phyloP scores from a whole-genome alignment of 1,140 invertebrate genomes.

The Sycophila sp. region DNA sequence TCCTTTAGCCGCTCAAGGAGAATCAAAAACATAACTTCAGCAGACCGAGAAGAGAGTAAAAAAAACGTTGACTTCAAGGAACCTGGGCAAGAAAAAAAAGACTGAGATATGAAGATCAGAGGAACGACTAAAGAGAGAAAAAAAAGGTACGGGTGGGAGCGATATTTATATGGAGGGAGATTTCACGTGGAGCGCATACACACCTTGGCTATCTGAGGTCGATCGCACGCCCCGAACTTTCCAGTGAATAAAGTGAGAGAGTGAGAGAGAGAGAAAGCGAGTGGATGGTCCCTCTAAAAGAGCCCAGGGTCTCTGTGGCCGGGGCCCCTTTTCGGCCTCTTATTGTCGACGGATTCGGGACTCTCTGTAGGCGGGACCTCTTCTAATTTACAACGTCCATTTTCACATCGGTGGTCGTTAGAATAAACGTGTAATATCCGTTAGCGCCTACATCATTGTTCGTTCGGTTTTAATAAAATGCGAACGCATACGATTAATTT shows the following conservation, averaged over 20 bases:
- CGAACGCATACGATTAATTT: too few species aligned
- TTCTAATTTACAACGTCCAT: too few species aligned
- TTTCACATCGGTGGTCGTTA: too few species aligned
- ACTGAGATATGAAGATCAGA: slow-evolving; percentile 13
- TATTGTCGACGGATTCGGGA: background rate
- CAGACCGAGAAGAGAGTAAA: background rate
- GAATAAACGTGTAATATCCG: too few species aligned
- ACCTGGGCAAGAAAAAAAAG: slow-evolving; percentile 22
- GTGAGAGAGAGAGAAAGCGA: background rate
- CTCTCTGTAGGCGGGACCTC: too few species aligned
- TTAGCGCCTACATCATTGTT: too few species aligned
- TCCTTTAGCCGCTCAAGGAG: too few species aligned
- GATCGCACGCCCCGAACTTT: slow-evolving; percentile 19
- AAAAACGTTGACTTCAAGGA: slow-evolving; percentile 17
- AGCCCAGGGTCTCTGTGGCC: background rate
- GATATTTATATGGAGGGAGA: slow-evolving; percentile 1
- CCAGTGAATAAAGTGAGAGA: background rate
- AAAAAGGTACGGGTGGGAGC: background rate
- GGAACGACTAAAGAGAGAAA: slow-evolving; percentile 18
- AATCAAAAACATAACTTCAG: too few species aligned
- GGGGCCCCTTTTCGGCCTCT: background rate
- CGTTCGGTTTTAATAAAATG: too few species aligned
- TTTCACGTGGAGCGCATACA: slow-evolving; percentile 3
- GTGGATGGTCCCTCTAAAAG: background rate
- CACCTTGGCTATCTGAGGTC: background rate